Base-by-base conservation (phyloP, 2,113 vertebrate species). In the Aldabrachelys gigantea region DNA sequence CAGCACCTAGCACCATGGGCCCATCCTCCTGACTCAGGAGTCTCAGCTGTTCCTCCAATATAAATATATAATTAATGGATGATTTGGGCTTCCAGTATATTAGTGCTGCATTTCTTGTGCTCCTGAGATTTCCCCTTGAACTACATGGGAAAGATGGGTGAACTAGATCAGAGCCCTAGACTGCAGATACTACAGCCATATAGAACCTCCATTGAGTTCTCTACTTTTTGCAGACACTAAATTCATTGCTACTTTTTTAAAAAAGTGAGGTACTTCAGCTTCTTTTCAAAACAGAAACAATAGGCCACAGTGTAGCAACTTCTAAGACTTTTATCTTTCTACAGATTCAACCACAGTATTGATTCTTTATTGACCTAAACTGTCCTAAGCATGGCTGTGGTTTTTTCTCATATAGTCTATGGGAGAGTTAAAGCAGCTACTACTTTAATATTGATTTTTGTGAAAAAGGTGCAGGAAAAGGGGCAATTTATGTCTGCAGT, bases 281-380 rank as follows among this genome's bases (percentile, higher is more conserved):
- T 96, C 98, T 97, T 98, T 96, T 96, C 95, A 97, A 97, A 97
- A 97, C 95, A 98, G 95, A 98, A 98, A 98, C 99, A 99, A 98
- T 98, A 98, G 96, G 95, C 94, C 97, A 94, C 98, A 96, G 98
- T 98, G 98, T 98, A 98, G 98, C 98, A 98, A 98, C 98, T 98
- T 99, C 98, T 97, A 98, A 98, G 98, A 98, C 99, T 99, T 99
- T 99, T 98, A 98, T 99, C 98, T 99, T 98, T 98, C 98, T 99
- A 98, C 98, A 98, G 98, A 99, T 99, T 99, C 99, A 99, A 98
- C 99, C 99, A 99, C 98, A 97, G 96, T 99, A 99, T 99, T 98
- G 99, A 99, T 99, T 99, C 98, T 98, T 99, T 99, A 99, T 99
- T 99, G 99, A 99, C 99, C 99, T 98, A 98, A 98, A 98, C 98